Percentiles rank a stretch among this genome's conserved stretches.
Evolutionary conservation across 2,888 invertebrate genomes (phyloP).

Genomic region (Molorchus minor): DNA sequence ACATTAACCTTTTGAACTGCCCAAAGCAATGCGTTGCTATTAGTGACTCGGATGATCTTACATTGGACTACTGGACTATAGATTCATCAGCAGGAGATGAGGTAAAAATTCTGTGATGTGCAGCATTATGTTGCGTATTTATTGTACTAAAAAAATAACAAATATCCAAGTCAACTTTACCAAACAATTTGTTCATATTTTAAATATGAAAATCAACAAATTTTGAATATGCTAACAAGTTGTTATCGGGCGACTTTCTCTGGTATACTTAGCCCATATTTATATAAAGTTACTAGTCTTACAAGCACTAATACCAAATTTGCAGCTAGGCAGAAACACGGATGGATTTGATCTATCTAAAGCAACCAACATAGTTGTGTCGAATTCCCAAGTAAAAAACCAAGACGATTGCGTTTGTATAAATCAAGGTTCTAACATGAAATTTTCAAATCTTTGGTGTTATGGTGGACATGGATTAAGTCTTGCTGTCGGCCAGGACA

Average conservation of each 20-base stretch:
- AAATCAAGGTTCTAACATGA: constrained; percentile 33
- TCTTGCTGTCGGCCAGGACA: constrained; percentile 37
- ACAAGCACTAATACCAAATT: too few relatives aligned
- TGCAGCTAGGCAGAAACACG: constrained; percentile 36
- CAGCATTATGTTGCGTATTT: too few relatives aligned
- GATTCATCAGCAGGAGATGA: constrained; percentile 41
- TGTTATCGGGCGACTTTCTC: too few relatives aligned
- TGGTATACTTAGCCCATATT: too few relatives aligned
- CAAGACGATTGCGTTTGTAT: constrained; percentile 43
- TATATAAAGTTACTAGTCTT: too few relatives aligned
- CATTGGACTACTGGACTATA: constrained; percentile 34
- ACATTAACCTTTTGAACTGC: constrained; percentile 38
- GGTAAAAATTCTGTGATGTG: too few relatives aligned
- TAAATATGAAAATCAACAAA: too few relatives aligned
- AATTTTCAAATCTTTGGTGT: constrained; percentile 33
- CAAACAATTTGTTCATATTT: too few relatives aligned
- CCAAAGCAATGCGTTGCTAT: constrained; percentile 38
- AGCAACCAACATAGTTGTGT: constrained; percentile 22
- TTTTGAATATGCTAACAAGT: too few relatives aligned
- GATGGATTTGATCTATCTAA: constrained; percentile 41
- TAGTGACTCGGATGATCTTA: constrained; percentile 32
- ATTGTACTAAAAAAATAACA: too few relatives aligned
- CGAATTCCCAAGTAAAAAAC: constrained; percentile 31
- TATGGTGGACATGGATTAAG: constrained; percentile 39
- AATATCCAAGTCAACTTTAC: too few relatives aligned